Evolutionary conservation across 2,888 invertebrate species (phyloP), one percentile per base, ranked within the genome.

Genomic region (Brachypalpus laphriformis): DNA sequence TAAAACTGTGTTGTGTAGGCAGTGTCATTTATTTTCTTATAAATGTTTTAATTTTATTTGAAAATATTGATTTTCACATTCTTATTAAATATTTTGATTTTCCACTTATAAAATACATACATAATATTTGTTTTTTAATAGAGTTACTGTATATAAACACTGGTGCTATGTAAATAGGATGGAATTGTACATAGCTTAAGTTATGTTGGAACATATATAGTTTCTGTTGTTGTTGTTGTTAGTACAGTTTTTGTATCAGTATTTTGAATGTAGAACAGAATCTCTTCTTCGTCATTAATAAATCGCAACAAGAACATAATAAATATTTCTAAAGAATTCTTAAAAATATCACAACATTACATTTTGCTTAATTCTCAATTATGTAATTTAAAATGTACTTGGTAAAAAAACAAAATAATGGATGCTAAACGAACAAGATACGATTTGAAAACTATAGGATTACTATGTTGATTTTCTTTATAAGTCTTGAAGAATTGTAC

Each of bases 291-390:
- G 20, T 16, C 6, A 9, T 7, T 22, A 16, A 16, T 31, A 25
- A 22, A 56, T 75, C 7, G 51, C 34, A 78, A 71, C 70, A 71
- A 78, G 56, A 71, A 78, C 25, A 5, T 54, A 78, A 61, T 37
- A 71, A 63, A 61, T 37, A 45, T 47, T 16, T 63, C 47, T 65
- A 56, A 78, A 71, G 9, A 40, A 71, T 57, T 78, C 71, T 65
- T 78, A 78, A 78, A 78, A 78, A 78, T 78, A 78, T 78, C 78
- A 78, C 78, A 78, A 78, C 71, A 78, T 71, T 71, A 47, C 37
- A 71, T 63, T 78, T 77, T 59, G 22, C 37, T 70, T 71, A 70
- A 49, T 61, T 61, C 49, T 77, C 37, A 70, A 70, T 56, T 56
- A 14, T 51, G 68, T n/a, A 70, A 70, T 51, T 25, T 40, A 51